These are phyloP conservation scores for Peromyscus californicus DNA, from an alignment of 2,113 vertebrate species.

Conservation along the genomic window DNA sequence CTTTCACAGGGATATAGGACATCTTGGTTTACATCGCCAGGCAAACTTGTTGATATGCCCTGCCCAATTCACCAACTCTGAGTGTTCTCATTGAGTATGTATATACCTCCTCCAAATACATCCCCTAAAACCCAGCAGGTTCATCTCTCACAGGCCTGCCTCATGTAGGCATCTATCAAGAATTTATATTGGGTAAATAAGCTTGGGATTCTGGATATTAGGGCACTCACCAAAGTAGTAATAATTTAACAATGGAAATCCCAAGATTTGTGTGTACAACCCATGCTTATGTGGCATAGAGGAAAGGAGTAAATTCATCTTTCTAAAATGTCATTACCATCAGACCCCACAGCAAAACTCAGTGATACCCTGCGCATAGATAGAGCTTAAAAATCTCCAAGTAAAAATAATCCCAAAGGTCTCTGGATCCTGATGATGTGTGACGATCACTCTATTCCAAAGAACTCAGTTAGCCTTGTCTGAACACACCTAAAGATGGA, in stretches of 20 bases:
- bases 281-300: background rate
- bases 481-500: background rate
- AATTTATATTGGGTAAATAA: background rate
- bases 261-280: background rate
- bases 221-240: background rate
- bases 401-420: background rate
- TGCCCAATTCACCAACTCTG: no score
- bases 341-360: background rate
- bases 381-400: background rate
- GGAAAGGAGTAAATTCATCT: background rate
- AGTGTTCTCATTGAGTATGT: background rate
- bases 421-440: background rate
- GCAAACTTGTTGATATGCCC: background rate
- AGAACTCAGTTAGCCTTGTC: background rate
- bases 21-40: background rate
- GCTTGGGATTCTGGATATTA: background rate
- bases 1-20: background rate
- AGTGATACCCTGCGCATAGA: background rate
- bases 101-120: background rate
- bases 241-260: background rate
- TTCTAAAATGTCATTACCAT: background rate
- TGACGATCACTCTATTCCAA: background rate
- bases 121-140: background rate
- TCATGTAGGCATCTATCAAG: background rate
- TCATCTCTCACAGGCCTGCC: background rate